A percentile compares a stretch with the other conserved stretches of the same genome.
Evolutionary conservation across 2,113 vertebrate species (phyloP).

Genomic region (Psilopsiagon aymara): DNA sequence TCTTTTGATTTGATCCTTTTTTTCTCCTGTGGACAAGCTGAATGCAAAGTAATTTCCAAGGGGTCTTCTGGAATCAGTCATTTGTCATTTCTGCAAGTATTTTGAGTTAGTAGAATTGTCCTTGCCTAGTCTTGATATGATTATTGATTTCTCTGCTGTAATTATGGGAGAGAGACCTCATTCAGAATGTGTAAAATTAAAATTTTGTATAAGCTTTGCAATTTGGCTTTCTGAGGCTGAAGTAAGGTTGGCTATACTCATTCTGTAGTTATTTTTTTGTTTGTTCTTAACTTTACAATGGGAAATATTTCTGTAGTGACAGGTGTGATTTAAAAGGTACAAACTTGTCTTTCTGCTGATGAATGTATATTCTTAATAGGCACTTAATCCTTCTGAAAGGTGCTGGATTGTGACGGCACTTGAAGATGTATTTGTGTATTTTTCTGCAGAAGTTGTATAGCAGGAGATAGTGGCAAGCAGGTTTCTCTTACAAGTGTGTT

Average conservation of each 20-base stretch:
- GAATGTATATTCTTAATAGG: constrained; percentile 58
- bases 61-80: neutral
- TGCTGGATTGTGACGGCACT: constrained; percentile 39
- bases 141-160: neutral
- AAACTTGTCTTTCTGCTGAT: constrained; percentile 27
- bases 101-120: neutral
- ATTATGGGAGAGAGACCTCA: neutral
- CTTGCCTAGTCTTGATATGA: neutral
- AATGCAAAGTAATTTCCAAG: neutral
- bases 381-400: constrained; percentile 55
- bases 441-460: constrained; percentile 32
- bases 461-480: neutral
- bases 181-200: neutral
- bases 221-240: neutral
- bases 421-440: constrained; percentile 52
- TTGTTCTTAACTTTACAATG: constrained; percentile 1
- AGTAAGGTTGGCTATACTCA: neutral
- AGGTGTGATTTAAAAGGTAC: constrained; percentile 42
- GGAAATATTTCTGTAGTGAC: neutral
- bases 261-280: neutral
- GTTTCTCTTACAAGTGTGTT: neutral
- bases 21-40: neutral
- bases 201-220: neutral
- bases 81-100: neutral
- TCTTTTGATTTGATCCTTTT: neutral